These are phyloP conservation scores for Lithophane semibrunnea DNA, from an alignment of 2,888 invertebrate species.

Conservation along the genomic window DNA sequence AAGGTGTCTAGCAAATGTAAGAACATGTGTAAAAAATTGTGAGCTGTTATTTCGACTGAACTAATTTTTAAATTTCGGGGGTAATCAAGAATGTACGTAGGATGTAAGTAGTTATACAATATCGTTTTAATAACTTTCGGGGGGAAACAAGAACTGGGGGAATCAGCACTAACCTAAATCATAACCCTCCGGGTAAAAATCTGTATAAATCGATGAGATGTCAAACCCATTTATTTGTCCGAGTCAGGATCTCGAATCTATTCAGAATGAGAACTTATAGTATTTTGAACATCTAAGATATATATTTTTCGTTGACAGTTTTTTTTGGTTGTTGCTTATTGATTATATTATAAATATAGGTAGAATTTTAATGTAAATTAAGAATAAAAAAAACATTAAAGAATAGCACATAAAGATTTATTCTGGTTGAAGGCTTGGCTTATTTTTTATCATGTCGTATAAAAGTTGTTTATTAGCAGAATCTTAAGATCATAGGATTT, in stretches of 20 bases:
- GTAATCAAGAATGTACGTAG: too few relatives aligned
- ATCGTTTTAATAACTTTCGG: too few relatives aligned
- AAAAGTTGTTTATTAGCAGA: constrained; percentile 67
- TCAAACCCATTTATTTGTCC: not conserved
- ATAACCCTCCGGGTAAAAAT: too few relatives aligned
- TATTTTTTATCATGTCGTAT: constrained; percentile 46
- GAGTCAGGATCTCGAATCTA: not conserved
- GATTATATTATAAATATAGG: not conserved
- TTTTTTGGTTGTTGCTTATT: not conserved
- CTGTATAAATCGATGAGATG: constrained; percentile 8
- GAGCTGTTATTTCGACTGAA: too few relatives aligned
- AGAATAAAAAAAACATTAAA: not conserved
- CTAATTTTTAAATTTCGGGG: too few relatives aligned
- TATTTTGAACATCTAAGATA: not conserved
- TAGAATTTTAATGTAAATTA: constrained; percentile 4
- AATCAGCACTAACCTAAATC: too few relatives aligned
- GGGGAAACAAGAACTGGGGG: too few relatives aligned
- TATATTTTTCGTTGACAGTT: not conserved
- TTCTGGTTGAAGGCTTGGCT: constrained; percentile 26
- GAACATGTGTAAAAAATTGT: too few relatives aligned
- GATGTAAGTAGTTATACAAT: too few relatives aligned
- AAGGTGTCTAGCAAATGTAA: too few relatives aligned
- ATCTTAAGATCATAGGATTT: constrained; percentile 67
- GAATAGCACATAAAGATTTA: constrained; percentile 6
- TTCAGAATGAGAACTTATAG: not conserved